These are phyloP conservation scores for Arctia plantaginis DNA, from an alignment of 2,888 invertebrate species.

Conservation along the genomic window DNA sequence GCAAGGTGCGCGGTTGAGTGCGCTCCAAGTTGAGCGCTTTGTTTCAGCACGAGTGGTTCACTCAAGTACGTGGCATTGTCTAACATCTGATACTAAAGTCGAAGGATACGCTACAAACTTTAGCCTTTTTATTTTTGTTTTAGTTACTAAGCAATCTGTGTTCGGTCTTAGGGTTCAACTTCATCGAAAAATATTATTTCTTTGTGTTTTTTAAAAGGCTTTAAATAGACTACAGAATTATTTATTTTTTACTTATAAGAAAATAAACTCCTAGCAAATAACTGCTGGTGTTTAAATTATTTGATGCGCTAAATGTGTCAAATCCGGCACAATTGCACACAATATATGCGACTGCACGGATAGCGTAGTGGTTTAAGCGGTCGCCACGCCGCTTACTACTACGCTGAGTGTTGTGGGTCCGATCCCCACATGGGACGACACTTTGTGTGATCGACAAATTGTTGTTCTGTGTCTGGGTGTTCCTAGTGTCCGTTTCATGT, in stretches of 20 bases:
- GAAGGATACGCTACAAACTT: background rate
- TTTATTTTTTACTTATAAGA: no score
- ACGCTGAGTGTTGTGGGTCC: no score
- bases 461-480: no score
- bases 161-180: background rate
- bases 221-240: background rate
- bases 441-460: no score
- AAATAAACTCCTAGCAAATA: no score
- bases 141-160: background rate
- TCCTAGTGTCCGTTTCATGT: no score
- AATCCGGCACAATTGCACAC: background rate
- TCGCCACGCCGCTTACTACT: no score
- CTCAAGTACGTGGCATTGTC: slow-evolving; percentile 10
- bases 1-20: slow-evolving; percentile 17
- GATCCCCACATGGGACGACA: no score
- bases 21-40: slow-evolving; percentile 26
- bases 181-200: background rate
- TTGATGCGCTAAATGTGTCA: background rate
- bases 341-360: no score
- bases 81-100: background rate
- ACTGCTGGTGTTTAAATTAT: background rate
- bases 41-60: slow-evolving; percentile 14
- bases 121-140: background rate
- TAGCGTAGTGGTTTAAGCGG: no score
- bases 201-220: no score